Conservation (phyloP, 2,888 invertebrate species). For the Microplitis deprimator region DNA sequence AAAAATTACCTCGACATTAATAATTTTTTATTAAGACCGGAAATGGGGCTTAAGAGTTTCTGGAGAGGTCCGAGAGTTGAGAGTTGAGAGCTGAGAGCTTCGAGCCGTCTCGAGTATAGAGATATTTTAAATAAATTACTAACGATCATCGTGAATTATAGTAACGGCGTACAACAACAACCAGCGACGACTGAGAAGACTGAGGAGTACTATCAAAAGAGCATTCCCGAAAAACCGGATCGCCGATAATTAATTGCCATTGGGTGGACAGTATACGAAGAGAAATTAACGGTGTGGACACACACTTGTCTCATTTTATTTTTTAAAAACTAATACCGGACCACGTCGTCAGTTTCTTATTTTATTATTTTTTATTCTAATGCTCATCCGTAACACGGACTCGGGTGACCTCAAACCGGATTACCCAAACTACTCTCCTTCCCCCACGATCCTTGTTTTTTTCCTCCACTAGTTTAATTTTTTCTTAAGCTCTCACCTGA, state of each 20-base stretch:
- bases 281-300: constrained; percentile 41
- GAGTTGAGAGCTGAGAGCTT: too few species aligned
- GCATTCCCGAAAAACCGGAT: constrained; percentile 43
- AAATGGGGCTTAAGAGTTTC: not conserved
- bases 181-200: not conserved
- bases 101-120: constrained; percentile 11
- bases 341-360: constrained; percentile 9
- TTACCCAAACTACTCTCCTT: constrained; percentile 29
- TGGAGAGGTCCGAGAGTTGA: not conserved
- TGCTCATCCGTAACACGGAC: constrained; percentile 28
- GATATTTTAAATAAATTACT: constrained; percentile 42
- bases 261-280: constrained; percentile 40
- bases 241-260: constrained; percentile 47
- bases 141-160: constrained; percentile 43
- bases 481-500: not conserved
- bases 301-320: constrained; percentile 2
- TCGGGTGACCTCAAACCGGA: constrained; percentile 39
- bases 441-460: not conserved
- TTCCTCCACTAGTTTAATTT: not conserved
- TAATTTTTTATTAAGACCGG: not conserved
- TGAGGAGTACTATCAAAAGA: constrained; percentile 6
- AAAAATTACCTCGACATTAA: constrained; percentile 6
- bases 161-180: constrained; percentile 6
- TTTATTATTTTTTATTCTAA: constrained; percentile 17
- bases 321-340: not conserved